Evolutionary conservation across 2,797 vertebrate species (phyloP).

Genomic region (Onychomys leucogaster): DNA sequence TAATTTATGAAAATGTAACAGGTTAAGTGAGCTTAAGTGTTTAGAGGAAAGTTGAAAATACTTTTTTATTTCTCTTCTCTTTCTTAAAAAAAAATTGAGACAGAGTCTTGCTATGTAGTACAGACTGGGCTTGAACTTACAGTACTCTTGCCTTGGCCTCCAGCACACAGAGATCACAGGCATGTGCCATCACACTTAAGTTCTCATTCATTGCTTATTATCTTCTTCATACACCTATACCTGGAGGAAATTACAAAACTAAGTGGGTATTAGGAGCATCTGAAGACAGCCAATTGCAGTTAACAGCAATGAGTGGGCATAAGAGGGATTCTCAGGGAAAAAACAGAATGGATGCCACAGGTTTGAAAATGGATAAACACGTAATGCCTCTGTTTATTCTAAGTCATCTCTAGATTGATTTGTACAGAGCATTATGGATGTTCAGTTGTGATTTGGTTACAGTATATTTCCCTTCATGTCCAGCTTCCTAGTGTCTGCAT

Average conservation of each 20-base stretch:
- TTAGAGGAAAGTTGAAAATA: neutral
- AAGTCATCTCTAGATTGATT: neutral
- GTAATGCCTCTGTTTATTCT: neutral
- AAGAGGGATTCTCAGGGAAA: neutral
- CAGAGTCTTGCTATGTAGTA: neutral
- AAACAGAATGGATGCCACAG: neutral
- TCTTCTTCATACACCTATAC: too few relatives aligned
- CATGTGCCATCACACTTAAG: neutral
- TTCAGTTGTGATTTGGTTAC: neutral
- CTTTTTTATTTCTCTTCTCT: constrained; percentile 11
- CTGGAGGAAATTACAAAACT: neutral
- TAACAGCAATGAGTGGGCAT: neutral
- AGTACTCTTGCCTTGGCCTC: neutral
- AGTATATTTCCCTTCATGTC: neutral
- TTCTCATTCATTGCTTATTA: neutral
- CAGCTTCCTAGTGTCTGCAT: neutral
- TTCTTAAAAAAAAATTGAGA: neutral
- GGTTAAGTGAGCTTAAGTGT: constrained; percentile 9
- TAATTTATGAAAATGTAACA: constrained; percentile 50
- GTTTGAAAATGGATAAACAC: constrained; percentile 13
- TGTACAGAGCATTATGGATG: neutral
- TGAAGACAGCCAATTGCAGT: neutral
- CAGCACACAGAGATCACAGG: neutral
- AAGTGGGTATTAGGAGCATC: neutral
- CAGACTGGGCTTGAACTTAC: neutral